Conservation (phyloP, 2,113 vertebrate genomes). For the Amblyornis subalaris region DNA sequence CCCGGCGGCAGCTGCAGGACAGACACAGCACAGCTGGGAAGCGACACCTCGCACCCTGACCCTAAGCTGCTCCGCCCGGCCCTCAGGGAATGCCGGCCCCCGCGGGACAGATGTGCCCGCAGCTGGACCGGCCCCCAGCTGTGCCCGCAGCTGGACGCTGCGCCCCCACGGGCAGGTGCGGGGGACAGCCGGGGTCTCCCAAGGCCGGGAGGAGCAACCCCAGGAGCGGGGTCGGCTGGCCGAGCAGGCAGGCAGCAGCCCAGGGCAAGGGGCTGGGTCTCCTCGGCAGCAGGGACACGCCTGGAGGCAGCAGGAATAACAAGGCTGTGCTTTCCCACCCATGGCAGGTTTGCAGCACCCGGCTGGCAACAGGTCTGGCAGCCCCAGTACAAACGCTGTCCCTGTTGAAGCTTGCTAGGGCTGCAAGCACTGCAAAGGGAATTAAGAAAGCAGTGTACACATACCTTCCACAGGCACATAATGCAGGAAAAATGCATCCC, state of each 20-base stretch:
- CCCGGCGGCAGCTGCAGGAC: not conserved
- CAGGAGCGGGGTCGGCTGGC: not conserved
- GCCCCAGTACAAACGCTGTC: not conserved
- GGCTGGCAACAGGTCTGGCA: not conserved
- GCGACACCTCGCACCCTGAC: not conserved
- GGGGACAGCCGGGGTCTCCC: not conserved
- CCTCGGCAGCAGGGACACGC: not conserved
- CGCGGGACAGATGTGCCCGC: not conserved
- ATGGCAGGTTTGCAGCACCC: accelerated
- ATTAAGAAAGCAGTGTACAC: not conserved
- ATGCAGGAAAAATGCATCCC: accelerated
- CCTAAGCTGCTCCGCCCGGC: not conserved
- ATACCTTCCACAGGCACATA: not conserved
- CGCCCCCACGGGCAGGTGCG: not conserved
- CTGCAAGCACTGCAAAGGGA: too few relatives aligned
- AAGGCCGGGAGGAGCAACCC: not conserved
- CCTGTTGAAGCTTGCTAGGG: accelerated
- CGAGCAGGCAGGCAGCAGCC: not conserved
- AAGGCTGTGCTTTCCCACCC: not conserved
- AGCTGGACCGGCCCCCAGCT: not conserved
- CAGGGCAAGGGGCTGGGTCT: not conserved
- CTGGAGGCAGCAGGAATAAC: not conserved
- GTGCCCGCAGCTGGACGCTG: not conserved
- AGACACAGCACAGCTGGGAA: not conserved
- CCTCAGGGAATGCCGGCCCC: not conserved